A percentile compares a stretch with the other conserved stretches of the same genome.
Conservation (phyloP, 2,888 invertebrate species). For the Aphrophora alni region DNA sequence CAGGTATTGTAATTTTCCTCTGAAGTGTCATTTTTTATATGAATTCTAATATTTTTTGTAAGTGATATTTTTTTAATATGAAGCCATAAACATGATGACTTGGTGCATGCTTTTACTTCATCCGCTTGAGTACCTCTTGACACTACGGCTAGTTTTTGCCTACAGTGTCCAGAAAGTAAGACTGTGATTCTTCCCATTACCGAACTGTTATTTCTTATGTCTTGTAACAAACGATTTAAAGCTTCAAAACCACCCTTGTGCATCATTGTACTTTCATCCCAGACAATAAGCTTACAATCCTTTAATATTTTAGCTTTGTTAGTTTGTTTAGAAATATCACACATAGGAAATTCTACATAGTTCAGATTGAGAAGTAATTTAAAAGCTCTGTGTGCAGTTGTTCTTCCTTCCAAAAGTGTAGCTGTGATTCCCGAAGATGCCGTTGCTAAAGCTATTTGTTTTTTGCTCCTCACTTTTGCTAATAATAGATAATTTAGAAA, state of each 20-base stretch:
- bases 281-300: background rate
- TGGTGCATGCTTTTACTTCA: slow-evolving; percentile 17
- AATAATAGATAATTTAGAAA: slow-evolving; percentile 49
- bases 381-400: slow-evolving; percentile 54
- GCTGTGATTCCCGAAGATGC: slow-evolving; percentile 59
- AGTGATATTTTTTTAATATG: background rate
- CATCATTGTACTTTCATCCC: no score
- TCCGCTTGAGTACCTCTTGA: slow-evolving; percentile 3
- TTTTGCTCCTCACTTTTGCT: slow-evolving; percentile 52
- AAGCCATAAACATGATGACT: slow-evolving; percentile 9
- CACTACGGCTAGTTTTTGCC: slow-evolving; percentile 12
- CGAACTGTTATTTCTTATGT: no score
- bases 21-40: background rate
- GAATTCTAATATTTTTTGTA: background rate
- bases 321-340: background rate
- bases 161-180: slow-evolving; percentile 9
- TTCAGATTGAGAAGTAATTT: slow-evolving; percentile 50
- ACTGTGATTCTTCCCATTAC: no score
- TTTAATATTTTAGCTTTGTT: background rate
- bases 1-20: background rate
- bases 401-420: slow-evolving; percentile 54
- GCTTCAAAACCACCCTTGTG: no score
- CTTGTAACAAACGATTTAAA: no score
- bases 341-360: background rate
- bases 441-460: slow-evolving; percentile 54